Percentiles rank a stretch among this genome's conserved stretches.
Conservation (phyloP, 2,888 invertebrate genomes). For the Zaprionus bogoriensis region DNA sequence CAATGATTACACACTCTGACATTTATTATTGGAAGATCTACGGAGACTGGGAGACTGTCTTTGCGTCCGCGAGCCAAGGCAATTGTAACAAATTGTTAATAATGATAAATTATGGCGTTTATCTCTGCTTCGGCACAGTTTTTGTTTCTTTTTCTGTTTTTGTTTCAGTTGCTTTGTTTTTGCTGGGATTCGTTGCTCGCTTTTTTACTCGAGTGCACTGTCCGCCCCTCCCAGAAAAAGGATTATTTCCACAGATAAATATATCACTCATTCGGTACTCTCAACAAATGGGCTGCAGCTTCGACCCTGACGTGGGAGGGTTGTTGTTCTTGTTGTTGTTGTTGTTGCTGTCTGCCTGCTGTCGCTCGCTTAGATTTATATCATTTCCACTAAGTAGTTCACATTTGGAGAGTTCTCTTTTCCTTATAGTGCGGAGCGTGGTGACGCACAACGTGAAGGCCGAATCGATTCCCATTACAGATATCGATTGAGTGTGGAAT, state of each 20-base stretch:
- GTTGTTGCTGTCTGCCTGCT: constrained; percentile 15
- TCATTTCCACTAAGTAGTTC: constrained; percentile 26
- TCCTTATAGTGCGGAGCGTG: neutral
- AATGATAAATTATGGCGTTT: constrained; percentile 55
- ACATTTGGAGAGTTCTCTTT: constrained; percentile 19
- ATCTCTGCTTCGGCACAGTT: constrained; percentile 26
- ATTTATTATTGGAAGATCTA: constrained; percentile 15
- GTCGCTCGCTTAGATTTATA: constrained; percentile 26
- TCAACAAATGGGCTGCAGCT: constrained; percentile 17
- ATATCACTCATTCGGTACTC: constrained; percentile 12
- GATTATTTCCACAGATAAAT: constrained; percentile 23
- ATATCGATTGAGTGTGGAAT: constrained; percentile 26
- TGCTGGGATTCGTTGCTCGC: too few relatives aligned
- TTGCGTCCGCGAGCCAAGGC: constrained; percentile 2
- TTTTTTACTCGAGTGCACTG: constrained; percentile 14
- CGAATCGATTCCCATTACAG: constrained; percentile 35
- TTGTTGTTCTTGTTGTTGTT: neutral
- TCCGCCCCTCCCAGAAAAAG: constrained; percentile 6
- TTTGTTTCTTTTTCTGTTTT: constrained; percentile 5
- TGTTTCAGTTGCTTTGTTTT: neutral
- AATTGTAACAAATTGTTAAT: constrained; percentile 48
- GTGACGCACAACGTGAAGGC: constrained; percentile 24
- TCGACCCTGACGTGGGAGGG: neutral
- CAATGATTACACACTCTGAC: constrained; percentile 20
- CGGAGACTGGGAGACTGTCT: neutral